Evolutionary conservation across 2,888 invertebrate species (phyloP), one percentile per base, ranked within the genome.

Genomic region (Drosophila helvetica): DNA sequence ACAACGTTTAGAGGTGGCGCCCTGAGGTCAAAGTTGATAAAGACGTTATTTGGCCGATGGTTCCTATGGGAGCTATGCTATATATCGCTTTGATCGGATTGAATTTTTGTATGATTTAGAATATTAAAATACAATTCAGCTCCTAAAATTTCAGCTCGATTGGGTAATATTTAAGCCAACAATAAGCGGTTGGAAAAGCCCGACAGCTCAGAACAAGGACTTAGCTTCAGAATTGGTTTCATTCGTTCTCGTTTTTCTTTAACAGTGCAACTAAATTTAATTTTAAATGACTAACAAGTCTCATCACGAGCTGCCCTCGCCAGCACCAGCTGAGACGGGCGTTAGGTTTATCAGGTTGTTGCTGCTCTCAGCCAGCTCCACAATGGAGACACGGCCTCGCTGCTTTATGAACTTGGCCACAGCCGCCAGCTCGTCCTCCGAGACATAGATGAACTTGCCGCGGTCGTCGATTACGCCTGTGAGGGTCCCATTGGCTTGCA

Each of bases 391-490:
- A 69, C 99, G 93, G 0, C 99, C 99, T 55, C 98, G 94, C 90
- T 99, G 98, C 84, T 94, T 96, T 18, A 99, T 97, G 91, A 99
- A 99, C 90, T 98, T 98, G 0, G 98, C 98, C 1, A 99, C 98
- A 66, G 96, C 96, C 86, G 96, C 94, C 72, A 99, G 93, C 92
- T 99, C 99, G 48, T 96, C 95, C 80, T 95, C 94, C 0, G 98
- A 98, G 58, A 99, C 96, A 92, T 98, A 99, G 90, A 99, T 99
- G 91, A 99, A 99, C 93, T 99, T 99, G 18, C 99, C 99, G 73
- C 99, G 94, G 91, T 99, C 99, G 90, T 99, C 99, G 78, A 99
- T 97, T 1, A 99, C 99, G 0, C 99, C 98, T 2, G 98, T 97
- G n/a, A 99, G 93, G 60, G 94, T 94, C 12, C 96, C 97, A 71